Evolutionary conservation across 2,113 vertebrate genomes (phyloP).

Genomic region (Chrysochloris asiatica): DNA sequence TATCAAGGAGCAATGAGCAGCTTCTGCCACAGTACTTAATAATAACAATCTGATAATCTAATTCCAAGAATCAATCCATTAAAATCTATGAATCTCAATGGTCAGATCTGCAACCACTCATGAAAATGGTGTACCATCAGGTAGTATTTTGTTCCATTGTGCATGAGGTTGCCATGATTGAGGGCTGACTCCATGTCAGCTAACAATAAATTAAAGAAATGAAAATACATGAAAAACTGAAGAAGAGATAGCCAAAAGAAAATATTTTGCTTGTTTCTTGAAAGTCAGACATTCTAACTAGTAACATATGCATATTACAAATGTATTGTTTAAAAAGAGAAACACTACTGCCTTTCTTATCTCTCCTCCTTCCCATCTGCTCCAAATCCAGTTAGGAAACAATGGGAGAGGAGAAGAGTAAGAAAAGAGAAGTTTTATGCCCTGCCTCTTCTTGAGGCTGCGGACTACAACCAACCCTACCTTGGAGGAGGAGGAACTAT

Average conservation of each 20-base stretch:
- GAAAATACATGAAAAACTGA: neutral
- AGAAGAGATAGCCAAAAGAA: neutral
- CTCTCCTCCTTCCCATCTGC: neutral
- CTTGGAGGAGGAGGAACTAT: neutral
- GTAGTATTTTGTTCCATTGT: neutral
- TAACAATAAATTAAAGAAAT: neutral
- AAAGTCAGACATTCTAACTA: neutral
- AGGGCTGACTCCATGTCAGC: neutral
- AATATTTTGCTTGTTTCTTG: neutral
- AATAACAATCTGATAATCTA: neutral
- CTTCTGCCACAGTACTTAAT: neutral
- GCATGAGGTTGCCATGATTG: neutral
- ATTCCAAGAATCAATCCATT: neutral
- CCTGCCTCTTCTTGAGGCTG: no score
- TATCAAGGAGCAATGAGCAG: neutral
- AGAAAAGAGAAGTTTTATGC: neutral
- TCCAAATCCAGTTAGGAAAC: neutral
- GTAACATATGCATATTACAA: neutral
- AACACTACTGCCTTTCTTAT: no score
- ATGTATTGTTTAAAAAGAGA: neutral
- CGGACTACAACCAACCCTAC: neutral
- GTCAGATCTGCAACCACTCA: neutral
- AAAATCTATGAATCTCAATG: neutral
- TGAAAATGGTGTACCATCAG: neutral
- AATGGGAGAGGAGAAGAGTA: neutral